phyloP scores from a whole-genome alignment of 2,113 vertebrate genomes.

The Leucosticte australis region DNA sequence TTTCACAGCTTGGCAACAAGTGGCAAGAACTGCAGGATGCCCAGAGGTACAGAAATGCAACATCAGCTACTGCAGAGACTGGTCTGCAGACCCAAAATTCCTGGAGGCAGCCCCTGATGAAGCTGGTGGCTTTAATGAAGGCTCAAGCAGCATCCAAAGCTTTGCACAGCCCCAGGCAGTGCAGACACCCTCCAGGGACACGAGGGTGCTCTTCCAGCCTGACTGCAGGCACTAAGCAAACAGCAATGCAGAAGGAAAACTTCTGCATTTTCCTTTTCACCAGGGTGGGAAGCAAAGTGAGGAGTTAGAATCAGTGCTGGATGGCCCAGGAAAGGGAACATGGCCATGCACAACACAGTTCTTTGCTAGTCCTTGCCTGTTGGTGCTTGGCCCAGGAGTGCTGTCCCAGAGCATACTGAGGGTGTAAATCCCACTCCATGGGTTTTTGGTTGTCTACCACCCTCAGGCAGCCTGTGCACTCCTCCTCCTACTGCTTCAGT shows the following conservation, averaged over 20 bases:
- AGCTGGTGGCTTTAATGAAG: background rate
- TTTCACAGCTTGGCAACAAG: background rate
- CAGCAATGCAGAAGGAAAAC: background rate
- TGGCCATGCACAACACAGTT: background rate
- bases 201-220: background rate
- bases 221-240: background rate
- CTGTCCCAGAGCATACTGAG: background rate
- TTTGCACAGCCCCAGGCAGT: background rate
- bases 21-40: background rate
- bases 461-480: accelerated
- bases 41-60: background rate
- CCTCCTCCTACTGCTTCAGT: background rate
- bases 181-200: background rate
- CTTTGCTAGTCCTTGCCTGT: background rate
- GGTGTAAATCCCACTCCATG: background rate
- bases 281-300: background rate
- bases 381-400: background rate
- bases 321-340: background rate
- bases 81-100: background rate
- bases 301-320: background rate
- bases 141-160: background rate
- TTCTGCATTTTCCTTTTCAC: accelerated
- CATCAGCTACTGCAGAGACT: background rate
- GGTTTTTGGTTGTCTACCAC: background rate
- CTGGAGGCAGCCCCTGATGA: background rate